Evolutionary conservation across 2,888 invertebrate species (phyloP).

Genomic region (Boloria selene): DNA sequence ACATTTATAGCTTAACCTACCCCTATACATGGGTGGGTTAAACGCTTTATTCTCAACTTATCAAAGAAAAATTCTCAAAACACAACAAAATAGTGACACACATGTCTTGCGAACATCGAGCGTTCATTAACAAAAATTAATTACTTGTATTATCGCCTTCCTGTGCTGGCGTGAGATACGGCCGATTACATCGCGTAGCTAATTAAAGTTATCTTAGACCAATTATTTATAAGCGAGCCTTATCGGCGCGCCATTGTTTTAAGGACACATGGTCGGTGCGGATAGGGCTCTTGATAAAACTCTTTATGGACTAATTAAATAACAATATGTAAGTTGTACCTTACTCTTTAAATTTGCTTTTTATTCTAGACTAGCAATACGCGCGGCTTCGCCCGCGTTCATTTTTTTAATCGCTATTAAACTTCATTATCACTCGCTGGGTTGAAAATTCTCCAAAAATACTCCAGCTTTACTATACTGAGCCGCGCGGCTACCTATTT

Average conservation of each 20-base stretch:
- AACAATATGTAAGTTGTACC: background rate
- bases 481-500: too few relatives aligned
- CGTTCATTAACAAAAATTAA: constrained; percentile 52
- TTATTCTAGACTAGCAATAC: too few relatives aligned
- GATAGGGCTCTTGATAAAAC: constrained; percentile 20
- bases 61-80: background rate
- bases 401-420: too few relatives aligned
- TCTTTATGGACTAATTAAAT: constrained; percentile 24
- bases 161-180: constrained; percentile 65
- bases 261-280: constrained; percentile 48
- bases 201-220: constrained; percentile 77
- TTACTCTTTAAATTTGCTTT: background rate
- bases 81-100: constrained; percentile 31
- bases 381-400: too few relatives aligned
- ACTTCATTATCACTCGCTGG: too few relatives aligned
- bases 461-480: too few relatives aligned
- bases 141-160: constrained; percentile 52
- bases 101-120: constrained; percentile 43
- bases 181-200: constrained; percentile 65
- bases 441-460: too few relatives aligned
- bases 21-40: too few relatives aligned
- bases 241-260: constrained; percentile 70
- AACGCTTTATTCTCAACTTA: too few relatives aligned
- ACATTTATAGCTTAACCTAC: too few relatives aligned
- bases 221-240: constrained; percentile 76